Evolutionary conservation across 2,113 vertebrate genomes (phyloP).

Genomic region (Vidua chalybeata): DNA sequence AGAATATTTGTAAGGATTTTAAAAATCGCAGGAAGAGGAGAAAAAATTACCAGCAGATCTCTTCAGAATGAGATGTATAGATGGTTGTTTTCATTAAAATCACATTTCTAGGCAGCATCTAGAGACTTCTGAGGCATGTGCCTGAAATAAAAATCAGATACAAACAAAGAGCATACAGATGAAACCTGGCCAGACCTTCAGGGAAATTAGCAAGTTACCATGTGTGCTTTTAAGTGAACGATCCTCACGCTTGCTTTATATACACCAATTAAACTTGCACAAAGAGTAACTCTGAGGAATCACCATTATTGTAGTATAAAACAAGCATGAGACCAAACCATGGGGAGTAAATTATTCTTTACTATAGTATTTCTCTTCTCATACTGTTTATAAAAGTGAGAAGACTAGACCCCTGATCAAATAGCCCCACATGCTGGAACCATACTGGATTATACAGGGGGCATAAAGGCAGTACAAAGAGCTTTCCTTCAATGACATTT

Average conservation of each 20-base stretch:
- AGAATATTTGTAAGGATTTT: background rate
- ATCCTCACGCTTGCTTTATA: background rate
- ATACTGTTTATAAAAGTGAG: background rate
- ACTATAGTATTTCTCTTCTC: background rate
- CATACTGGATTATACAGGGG: accelerated
- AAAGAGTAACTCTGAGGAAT: background rate
- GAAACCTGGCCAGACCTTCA: background rate
- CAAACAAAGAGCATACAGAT: background rate
- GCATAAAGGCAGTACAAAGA: background rate
- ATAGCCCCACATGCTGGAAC: background rate
- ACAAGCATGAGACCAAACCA: background rate
- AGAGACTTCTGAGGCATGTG: background rate
- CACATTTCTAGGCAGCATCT: background rate
- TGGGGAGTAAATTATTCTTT: background rate
- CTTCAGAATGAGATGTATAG: background rate
- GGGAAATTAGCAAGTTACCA: background rate
- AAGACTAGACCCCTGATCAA: background rate
- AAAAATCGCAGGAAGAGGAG: background rate
- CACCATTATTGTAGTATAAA: background rate
- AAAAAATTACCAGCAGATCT: background rate
- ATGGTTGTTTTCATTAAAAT: background rate
- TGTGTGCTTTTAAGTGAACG: background rate
- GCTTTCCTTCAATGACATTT: background rate
- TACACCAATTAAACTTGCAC: background rate
- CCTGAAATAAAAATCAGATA: background rate